phyloP scores from a whole-genome alignment of 2,888 invertebrate species.

The Drosophila borealis region DNA sequence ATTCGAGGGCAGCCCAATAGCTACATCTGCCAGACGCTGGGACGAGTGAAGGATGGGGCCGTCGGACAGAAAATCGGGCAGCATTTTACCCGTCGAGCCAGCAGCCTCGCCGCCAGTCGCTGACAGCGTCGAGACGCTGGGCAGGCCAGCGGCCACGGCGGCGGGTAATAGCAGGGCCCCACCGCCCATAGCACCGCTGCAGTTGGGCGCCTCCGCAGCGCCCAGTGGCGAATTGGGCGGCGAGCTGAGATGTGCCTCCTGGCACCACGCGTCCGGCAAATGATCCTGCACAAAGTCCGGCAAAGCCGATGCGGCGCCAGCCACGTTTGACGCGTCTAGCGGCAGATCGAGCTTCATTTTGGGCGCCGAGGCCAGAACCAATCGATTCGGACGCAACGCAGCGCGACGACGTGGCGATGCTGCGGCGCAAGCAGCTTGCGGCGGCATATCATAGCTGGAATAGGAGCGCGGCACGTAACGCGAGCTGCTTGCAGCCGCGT shows the following conservation, averaged over 20 bases:
- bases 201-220: slow-evolving; percentile 56
- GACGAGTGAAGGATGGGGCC: slow-evolving; percentile 87
- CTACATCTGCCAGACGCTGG: slow-evolving; percentile 84
- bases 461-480: slow-evolving; percentile 84
- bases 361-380: slow-evolving; percentile 68
- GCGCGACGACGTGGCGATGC: slow-evolving; percentile 62
- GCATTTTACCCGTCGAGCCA: slow-evolving; percentile 73
- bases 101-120: slow-evolving; percentile 28
- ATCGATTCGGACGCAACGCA: slow-evolving; percentile 71
- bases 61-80: slow-evolving; percentile 90
- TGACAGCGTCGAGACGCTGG: slow-evolving; percentile 45
- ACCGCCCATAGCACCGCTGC: slow-evolving; percentile 48
- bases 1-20: slow-evolving; percentile 83
- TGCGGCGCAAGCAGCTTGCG: slow-evolving; percentile 64
- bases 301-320: slow-evolving; percentile 85
- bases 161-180: slow-evolving; percentile 42
- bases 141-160: slow-evolving; percentile 49
- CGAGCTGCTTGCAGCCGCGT: slow-evolving; percentile 33
- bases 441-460: slow-evolving; percentile 84
- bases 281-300: slow-evolving; percentile 97
- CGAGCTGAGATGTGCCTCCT: slow-evolving; percentile 82
- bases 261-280: slow-evolving; percentile 89
- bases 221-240: slow-evolving; percentile 82
- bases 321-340: slow-evolving; percentile 62
- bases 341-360: slow-evolving; percentile 81